Evolutionary conservation across 2,113 vertebrate genomes (phyloP).

Genomic region (Oophaga pumilio): DNA sequence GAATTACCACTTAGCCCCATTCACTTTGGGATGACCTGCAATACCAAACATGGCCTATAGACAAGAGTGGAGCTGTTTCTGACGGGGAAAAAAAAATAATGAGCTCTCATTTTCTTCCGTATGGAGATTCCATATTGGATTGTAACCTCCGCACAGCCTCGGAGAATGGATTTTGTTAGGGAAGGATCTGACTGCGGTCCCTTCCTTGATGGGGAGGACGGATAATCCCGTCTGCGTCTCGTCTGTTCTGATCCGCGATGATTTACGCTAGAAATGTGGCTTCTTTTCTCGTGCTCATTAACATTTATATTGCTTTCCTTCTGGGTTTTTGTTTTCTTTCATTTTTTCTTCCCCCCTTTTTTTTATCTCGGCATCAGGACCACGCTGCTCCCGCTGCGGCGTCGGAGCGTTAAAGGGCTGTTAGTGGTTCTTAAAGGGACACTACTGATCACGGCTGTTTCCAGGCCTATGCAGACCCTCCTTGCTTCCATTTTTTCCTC

Average conservation of each 20-base stretch:
- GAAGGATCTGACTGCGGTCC: neutral
- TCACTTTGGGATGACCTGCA: neutral
- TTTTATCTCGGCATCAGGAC: constrained; percentile 54
- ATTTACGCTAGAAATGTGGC: constrained; percentile 50
- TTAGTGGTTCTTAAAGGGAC: neutral
- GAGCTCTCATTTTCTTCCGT: no score
- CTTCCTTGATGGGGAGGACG: constrained; percentile 14
- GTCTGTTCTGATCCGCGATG: constrained; percentile 41
- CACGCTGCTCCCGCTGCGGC: constrained; percentile 10
- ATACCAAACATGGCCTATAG: neutral
- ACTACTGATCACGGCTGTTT: neutral
- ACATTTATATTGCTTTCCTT: constrained; percentile 77
- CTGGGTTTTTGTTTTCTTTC: constrained; percentile 47
- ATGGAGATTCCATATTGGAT: neutral
- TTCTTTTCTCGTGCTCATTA: constrained; percentile 66
- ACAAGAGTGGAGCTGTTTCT: neutral
- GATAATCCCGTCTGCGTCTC: constrained; percentile 35
- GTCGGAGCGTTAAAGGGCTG: neutral
- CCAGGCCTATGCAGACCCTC: no score
- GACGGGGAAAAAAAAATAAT: neutral
- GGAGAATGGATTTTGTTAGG: neutral
- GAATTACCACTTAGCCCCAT: neutral
- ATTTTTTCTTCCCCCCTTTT: constrained; percentile 60
- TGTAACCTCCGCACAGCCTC: neutral
- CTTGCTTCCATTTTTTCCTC: no score